Conservation (phyloP, 1,140 invertebrate species). For the Sycophila sp. region DNA sequence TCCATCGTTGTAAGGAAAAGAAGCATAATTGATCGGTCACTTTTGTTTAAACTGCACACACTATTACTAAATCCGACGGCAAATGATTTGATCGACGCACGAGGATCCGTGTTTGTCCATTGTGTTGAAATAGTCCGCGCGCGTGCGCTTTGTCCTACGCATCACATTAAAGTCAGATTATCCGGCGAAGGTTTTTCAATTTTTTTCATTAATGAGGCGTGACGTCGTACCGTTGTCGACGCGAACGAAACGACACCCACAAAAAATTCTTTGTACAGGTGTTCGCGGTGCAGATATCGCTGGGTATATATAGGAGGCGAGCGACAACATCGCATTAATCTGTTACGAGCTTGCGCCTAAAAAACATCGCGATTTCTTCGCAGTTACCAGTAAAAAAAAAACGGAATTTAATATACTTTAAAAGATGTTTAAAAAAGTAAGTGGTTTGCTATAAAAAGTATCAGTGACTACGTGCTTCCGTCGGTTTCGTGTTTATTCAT, state of each 20-base stretch:
- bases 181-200: background rate
- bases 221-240: background rate
- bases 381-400: no score
- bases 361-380: no score
- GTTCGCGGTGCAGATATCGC: constrained; percentile 4
- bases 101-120: background rate
- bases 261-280: constrained; percentile 25
- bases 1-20: no score
- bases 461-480: no score
- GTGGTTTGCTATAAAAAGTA: no score
- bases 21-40: background rate
- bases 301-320: constrained; percentile 20
- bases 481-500: no score
- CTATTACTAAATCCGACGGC: background rate
- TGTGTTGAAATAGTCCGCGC: background rate
- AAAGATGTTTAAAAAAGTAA: no score
- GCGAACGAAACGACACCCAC: background rate
- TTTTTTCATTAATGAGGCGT: background rate
- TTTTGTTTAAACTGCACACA: background rate
- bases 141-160: no score
- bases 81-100: background rate
- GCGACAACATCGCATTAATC: no score
- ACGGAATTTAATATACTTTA: no score
- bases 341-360: no score
- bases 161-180: no score